Conservation (phyloP, 2,888 invertebrate genomes). For the Patella pellucida region DNA sequence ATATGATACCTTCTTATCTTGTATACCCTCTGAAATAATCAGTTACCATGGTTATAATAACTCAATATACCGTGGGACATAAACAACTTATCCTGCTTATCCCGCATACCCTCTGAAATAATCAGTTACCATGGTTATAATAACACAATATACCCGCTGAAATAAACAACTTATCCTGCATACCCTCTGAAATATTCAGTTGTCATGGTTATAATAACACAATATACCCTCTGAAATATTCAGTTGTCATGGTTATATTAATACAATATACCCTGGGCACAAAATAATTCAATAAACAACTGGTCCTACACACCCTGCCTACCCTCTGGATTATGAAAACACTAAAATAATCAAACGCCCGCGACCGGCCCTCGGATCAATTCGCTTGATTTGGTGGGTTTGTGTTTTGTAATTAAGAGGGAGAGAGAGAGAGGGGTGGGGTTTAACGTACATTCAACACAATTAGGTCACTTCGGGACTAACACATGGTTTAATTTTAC, state of each 20-base stretch:
- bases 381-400: too few relatives aligned
- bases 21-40: slow-evolving; percentile 19
- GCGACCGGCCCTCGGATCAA: too few relatives aligned
- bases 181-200: slow-evolving; percentile 14
- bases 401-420: too few relatives aligned
- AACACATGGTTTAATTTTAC: too few relatives aligned
- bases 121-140: neutral
- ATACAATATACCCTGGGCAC: too few relatives aligned
- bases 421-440: too few relatives aligned
- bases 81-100: neutral
- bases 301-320: neutral
- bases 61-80: neutral
- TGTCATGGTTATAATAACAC: neutral
- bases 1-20: slow-evolving; percentile 18
- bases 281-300: too few relatives aligned
- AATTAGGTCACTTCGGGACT: too few relatives aligned
- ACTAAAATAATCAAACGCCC: too few relatives aligned
- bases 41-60: neutral
- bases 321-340: neutral
- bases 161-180: neutral
- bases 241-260: neutral
- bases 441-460: too few relatives aligned
- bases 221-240: neutral
- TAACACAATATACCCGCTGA: neutral
- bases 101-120: slow-evolving; percentile 20